Evolutionary conservation across 2,113 vertebrate genomes (phyloP).

Genomic region (Echinops telfairi): DNA sequence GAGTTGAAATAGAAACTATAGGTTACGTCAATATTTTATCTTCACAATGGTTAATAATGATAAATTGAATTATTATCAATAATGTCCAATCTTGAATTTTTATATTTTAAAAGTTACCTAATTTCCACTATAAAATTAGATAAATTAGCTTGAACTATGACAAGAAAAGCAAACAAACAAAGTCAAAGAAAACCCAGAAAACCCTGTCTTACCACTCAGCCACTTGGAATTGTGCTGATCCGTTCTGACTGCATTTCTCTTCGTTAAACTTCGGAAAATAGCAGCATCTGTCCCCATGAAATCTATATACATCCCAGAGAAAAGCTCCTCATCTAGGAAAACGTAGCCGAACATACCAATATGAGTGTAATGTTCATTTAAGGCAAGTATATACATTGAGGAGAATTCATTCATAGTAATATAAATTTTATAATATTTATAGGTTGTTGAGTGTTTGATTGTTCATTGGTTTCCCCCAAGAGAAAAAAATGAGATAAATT

Average conservation of each 20-base stretch:
- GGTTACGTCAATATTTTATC: neutral
- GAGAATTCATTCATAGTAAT: neutral
- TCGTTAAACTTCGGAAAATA: conserved; percentile 98
- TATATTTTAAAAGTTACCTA: conserved; percentile 13
- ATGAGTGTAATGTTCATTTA: conserved; percentile 14
- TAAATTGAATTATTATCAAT: neutral
- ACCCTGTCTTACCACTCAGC: conserved; percentile 93
- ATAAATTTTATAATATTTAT: neutral
- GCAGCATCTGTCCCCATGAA: conserved; percentile 99
- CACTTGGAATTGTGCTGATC: conserved; percentile 99
- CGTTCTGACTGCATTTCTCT: conserved; percentile 94
- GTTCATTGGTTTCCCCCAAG: neutral
- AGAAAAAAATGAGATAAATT: neutral
- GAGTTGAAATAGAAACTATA: neutral
- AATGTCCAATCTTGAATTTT: neutral
- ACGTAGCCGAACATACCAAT: conserved; percentile 28
- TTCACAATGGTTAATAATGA: conserved; percentile 26
- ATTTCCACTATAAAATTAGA: conserved; percentile 24
- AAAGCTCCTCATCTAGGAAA: conserved; percentile 95
- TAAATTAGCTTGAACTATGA: neutral
- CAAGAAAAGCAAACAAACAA: too few relatives aligned
- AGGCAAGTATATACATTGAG: conserved; percentile 1
- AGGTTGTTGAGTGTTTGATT: neutral
- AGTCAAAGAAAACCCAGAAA: neutral
- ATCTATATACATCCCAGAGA: conserved; percentile 99